A percentile compares a stretch with the other conserved stretches of the same genome.
phyloP scores from a whole-genome alignment of 2,113 vertebrate species.

The Recurvirostra avosetta region DNA sequence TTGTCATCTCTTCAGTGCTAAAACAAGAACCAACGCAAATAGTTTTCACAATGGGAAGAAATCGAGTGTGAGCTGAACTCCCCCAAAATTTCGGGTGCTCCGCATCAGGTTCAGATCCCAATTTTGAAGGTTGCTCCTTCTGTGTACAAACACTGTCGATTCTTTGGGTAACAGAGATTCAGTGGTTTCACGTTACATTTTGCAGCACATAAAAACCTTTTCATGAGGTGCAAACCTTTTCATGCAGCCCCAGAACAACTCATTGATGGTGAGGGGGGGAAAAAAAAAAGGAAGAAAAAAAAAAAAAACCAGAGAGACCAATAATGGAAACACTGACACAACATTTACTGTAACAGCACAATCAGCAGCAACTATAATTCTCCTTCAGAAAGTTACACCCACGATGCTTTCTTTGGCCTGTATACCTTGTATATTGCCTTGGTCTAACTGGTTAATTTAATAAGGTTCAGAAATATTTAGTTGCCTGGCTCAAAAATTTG shows the following conservation, averaged over 20 bases:
- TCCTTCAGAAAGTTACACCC: slow-evolving; percentile 29
- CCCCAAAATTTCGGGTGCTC: neutral
- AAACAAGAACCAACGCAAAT: neutral
- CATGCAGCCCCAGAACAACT: neutral
- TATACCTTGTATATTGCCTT: neutral
- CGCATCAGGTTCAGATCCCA: neutral
- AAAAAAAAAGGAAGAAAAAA: no score
- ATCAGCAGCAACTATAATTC: slow-evolving; percentile 43
- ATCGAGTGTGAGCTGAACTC: accelerated
- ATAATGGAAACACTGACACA: slow-evolving; percentile 59
- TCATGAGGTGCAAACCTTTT: neutral
- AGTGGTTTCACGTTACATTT: neutral
- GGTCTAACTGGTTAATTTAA: slow-evolving; percentile 43
- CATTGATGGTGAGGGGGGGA: neutral
- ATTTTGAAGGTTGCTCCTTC: neutral
- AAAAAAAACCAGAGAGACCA: neutral
- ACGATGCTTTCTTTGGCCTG: slow-evolving; percentile 62
- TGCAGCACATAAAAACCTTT: neutral
- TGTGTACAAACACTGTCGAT: neutral
- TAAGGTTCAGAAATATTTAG: neutral
- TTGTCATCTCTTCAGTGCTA: neutral
- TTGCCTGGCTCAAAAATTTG: neutral
- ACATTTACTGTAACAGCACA: slow-evolving; percentile 43
- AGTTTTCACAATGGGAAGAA: neutral
- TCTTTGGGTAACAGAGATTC: neutral